Conservation (phyloP, 2,888 invertebrate genomes). For the Rotaria magnacalcarata region DNA sequence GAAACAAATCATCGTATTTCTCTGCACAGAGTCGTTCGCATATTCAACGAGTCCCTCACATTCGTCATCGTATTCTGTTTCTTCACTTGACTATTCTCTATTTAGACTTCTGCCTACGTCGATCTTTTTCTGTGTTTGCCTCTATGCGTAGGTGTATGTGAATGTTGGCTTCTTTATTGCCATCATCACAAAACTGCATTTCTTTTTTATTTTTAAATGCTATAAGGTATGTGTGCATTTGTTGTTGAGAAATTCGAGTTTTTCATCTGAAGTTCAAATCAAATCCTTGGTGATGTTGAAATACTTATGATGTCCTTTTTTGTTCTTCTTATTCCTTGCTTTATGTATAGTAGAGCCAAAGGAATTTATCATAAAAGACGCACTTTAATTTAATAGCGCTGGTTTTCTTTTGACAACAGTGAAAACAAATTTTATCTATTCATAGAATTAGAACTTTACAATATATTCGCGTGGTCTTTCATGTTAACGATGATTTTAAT, state of each 20-base stretch:
- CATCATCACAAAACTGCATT: neutral
- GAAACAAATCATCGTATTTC: conserved; percentile 18
- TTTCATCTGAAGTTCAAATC: neutral
- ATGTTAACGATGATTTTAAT: too few relatives aligned
- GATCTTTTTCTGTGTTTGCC: conserved; percentile 29
- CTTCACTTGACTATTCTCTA: conserved; percentile 12
- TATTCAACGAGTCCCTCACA: neutral
- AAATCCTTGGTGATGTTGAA: neutral
- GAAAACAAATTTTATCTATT: too few relatives aligned
- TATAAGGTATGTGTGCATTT: neutral
- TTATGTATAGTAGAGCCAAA: neutral
- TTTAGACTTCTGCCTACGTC: conserved; percentile 26
- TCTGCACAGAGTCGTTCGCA: conserved; percentile 2
- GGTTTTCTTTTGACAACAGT: too few relatives aligned
- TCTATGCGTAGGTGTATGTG: conserved; percentile 17
- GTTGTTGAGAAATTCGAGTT: neutral
- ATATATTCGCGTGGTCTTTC: too few relatives aligned
- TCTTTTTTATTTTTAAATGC: neutral
- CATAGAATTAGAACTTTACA: too few relatives aligned
- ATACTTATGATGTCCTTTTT: neutral
- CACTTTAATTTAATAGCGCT: too few relatives aligned
- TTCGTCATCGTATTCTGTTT: conserved; percentile 29
- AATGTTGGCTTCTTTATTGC: conserved; percentile 31
- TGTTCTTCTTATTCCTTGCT: neutral
- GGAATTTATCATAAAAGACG: too few relatives aligned